Evolutionary conservation across 2,797 vertebrate genomes (phyloP).

Genomic region (Intellagama lesueurii): DNA sequence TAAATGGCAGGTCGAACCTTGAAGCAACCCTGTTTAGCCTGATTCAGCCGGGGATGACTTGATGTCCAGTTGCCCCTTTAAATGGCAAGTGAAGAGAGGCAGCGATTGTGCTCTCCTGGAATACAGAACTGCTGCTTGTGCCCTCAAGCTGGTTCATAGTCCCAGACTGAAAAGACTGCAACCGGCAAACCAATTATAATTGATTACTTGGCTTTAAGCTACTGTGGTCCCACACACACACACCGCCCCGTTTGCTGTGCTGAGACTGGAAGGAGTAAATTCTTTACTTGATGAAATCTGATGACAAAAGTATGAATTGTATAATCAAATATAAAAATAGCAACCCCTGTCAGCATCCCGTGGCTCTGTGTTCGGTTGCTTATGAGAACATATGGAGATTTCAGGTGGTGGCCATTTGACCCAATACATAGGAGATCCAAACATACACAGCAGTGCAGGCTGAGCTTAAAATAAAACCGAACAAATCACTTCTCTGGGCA

Average conservation of each 20-base stretch:
- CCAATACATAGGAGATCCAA: constrained; percentile 27
- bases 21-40: too few species aligned
- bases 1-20: too few species aligned
- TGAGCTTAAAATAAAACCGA: constrained; percentile 43
- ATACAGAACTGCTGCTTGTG: not conserved
- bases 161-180: not conserved
- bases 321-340: not conserved
- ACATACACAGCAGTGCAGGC: constrained; percentile 4
- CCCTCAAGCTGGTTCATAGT: not conserved
- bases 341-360: not conserved
- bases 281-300: not conserved
- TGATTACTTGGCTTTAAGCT: not conserved
- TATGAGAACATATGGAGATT: not conserved
- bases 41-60: too few species aligned
- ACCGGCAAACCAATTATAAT: not conserved
- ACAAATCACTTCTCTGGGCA: not conserved
- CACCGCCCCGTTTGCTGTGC: too few species aligned
- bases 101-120: too few species aligned
- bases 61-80: too few species aligned
- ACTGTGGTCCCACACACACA: not conserved
- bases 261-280: not conserved
- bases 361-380: not conserved
- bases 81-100: too few species aligned
- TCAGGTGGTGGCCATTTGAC: constrained; percentile 21
- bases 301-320: not conserved